Evolutionary conservation across 53 echinoderm and acorn worm genomes (phyloP).

Genomic region (Antedon mediterranea): DNA sequence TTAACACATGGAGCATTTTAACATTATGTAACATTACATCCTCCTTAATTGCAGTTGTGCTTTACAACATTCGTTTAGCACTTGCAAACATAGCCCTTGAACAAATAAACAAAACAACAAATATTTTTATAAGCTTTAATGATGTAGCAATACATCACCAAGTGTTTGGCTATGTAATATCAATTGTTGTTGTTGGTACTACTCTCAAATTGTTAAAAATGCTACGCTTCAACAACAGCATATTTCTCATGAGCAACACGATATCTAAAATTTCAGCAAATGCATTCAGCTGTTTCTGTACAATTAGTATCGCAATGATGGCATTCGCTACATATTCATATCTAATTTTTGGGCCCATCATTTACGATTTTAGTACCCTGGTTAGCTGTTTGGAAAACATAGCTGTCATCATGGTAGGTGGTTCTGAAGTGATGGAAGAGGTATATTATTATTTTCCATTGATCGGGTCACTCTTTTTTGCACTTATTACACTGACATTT

Average conservation of each 20-base stretch:
- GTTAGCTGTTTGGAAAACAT: conserved; percentile 32
- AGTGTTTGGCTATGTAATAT: conserved; percentile 19
- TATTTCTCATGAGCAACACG: conserved; percentile 44
- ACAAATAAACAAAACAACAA: conserved; percentile 5
- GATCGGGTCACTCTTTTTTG: conserved; percentile 33
- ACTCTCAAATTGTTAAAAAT: conserved; percentile 69
- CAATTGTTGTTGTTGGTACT: conserved; percentile 45
- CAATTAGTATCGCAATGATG: conserved; percentile 18
- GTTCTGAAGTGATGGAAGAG: conserved; percentile 42
- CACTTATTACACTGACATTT: conserved; percentile 20
- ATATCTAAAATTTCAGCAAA: conserved; percentile 15
- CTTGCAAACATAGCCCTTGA: conserved; percentile 13
- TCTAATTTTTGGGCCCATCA: conserved; percentile 32
- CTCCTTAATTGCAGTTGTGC: conserved; percentile 31
- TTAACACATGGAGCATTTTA: conserved; percentile 58
- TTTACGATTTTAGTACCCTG: conserved; percentile 40
- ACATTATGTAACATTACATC: conserved; percentile 31
- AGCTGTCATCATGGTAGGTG: conserved; percentile 42
- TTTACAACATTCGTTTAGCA: conserved; percentile 34
- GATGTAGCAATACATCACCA: conserved; percentile 32
- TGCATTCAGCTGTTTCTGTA: conserved; percentile 19
- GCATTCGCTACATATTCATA: conserved; percentile 27
- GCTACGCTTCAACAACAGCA: conserved; percentile 69
- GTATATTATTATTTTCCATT: conserved; percentile 27
- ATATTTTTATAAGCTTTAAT: conserved; percentile 38